These are phyloP conservation scores for Orchestia grillus DNA, from an alignment of 1,140 invertebrate genomes.

Conservation along the genomic window DNA sequence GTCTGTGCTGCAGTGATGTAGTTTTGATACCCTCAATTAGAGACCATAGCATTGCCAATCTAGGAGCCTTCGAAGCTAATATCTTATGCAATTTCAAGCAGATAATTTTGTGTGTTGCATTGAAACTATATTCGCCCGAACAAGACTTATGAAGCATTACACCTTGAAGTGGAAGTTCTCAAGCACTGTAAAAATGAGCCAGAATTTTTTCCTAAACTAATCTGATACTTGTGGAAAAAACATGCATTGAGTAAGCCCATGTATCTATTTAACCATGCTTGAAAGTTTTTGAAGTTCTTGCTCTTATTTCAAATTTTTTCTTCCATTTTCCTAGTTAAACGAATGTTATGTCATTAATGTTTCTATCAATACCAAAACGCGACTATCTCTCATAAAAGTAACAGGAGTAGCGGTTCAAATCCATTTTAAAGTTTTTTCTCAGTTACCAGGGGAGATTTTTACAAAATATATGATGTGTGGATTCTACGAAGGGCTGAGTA, in stretches of 20 bases:
- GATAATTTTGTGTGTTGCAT: too few relatives aligned
- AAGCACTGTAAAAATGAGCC: neutral
- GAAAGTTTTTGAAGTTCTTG: neutral
- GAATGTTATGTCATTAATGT: neutral
- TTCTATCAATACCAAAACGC: neutral
- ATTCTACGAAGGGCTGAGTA: neutral
- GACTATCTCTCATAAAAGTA: too few relatives aligned
- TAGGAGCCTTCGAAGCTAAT: too few relatives aligned
- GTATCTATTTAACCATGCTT: neutral
- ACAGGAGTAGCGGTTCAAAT: too few relatives aligned
- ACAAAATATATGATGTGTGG: neutral
- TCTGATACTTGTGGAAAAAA: neutral
- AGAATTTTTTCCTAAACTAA: neutral
- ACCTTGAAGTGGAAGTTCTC: neutral
- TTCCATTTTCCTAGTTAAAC: neutral
- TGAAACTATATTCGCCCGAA: too few relatives aligned
- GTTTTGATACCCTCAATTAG: neutral
- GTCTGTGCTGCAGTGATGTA: neutral
- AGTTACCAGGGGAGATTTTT: neutral
- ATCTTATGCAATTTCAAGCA: too few relatives aligned
- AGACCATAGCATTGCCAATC: neutral
- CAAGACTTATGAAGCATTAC: neutral
- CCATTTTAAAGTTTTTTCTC: neutral
- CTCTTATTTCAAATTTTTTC: neutral
- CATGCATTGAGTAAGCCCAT: neutral